phyloP scores from a whole-genome alignment of 1,140 invertebrate species.

The Calliopsis andreniformis region DNA sequence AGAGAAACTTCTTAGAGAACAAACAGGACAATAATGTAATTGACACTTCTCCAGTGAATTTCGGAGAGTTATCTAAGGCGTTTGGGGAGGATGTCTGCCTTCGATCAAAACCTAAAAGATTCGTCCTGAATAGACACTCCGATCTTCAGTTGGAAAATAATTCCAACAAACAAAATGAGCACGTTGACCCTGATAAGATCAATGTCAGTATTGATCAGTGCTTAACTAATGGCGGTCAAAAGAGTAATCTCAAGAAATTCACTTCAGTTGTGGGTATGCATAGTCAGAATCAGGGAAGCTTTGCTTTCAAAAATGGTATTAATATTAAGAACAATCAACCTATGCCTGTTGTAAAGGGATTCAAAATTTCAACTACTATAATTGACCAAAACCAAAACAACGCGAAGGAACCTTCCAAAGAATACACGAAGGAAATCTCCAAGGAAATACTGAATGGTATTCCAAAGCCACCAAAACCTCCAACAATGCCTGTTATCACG shows the following conservation, averaged over 20 bases:
- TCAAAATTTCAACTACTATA: constrained; percentile 47
- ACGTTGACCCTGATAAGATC: neutral
- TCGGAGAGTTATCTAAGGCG: constrained; percentile 73
- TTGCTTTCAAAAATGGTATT: constrained; percentile 20
- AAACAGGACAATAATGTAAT: constrained; percentile 54
- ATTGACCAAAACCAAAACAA: constrained; percentile 20
- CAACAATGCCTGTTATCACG: constrained; percentile 79
- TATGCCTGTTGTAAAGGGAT: constrained; percentile 70
- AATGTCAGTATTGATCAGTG: constrained; percentile 3
- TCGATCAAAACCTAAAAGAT: constrained; percentile 59
- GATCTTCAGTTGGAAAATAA: constrained; percentile 45
- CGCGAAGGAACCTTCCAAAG: neutral
- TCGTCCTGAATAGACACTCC: constrained; percentile 61
- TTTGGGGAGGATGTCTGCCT: constrained; percentile 71
- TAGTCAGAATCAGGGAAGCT: constrained; percentile 34
- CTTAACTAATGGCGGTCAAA: neutral
- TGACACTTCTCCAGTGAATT: constrained; percentile 70
- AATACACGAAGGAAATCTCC: neutral
- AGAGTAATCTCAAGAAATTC: constrained; percentile 47
- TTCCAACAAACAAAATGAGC: constrained; percentile 52
- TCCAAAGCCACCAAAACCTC: constrained; percentile 66
- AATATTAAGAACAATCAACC: constrained; percentile 33
- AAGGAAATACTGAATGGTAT: constrained; percentile 2
- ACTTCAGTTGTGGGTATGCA: constrained; percentile 67
- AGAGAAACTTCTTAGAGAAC: constrained; percentile 52